These are phyloP conservation scores for Otus sunia DNA, from an alignment of 2,113 vertebrate species.

Conservation along the genomic window DNA sequence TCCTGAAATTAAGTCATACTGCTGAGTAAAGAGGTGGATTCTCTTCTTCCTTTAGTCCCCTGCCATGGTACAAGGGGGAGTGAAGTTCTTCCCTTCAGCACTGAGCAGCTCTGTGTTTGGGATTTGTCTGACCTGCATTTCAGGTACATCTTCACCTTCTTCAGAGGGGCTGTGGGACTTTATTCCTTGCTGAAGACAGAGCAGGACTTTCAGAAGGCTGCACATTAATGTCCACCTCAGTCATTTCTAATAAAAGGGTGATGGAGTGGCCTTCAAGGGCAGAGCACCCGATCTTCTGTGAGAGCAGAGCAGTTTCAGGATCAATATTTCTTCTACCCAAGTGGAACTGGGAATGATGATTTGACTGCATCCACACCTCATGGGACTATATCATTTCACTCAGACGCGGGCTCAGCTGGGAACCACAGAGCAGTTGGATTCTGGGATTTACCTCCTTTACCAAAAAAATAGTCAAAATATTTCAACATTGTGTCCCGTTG, in stretches of 20 bases:
- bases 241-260: fast-evolving
- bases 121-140: neutral
- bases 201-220: neutral
- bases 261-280: neutral
- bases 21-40: neutral
- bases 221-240: too few species aligned
- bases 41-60: neutral
- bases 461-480: neutral
- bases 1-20: neutral
- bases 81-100: neutral
- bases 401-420: neutral
- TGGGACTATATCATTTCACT: fast-evolving
- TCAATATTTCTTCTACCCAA: neutral
- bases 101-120: neutral
- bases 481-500: neutral
- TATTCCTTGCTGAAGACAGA: neutral
- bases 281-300: neutral
- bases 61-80: neutral
- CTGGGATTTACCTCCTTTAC: neutral
- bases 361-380: neutral
- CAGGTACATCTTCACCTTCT: neutral
- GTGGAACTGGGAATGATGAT: neutral
- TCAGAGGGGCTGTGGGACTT: neutral
- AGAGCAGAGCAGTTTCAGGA: neutral
- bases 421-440: neutral